These are phyloP conservation scores for Coregonus clupeaformis DNA, from an alignment of 2,113 vertebrate genomes.

Conservation along the genomic window DNA sequence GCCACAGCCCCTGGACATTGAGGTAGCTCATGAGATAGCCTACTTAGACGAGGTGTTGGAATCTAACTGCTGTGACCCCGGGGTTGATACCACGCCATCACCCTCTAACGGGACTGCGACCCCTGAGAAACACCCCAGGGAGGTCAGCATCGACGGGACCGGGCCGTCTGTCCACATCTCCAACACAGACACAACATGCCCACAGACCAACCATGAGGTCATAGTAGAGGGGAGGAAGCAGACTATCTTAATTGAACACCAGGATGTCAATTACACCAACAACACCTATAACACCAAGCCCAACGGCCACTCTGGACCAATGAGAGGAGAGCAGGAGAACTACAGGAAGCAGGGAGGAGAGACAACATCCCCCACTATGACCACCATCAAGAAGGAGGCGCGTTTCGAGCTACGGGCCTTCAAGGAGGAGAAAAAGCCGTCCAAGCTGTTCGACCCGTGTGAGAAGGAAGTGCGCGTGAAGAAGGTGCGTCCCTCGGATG, in stretches of 20 bases:
- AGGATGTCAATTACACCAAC: constrained; percentile 37
- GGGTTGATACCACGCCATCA: constrained; percentile 59
- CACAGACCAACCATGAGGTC: constrained; percentile 61
- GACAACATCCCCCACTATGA: constrained; percentile 57
- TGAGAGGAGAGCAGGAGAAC: constrained; percentile 2
- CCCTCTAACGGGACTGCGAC: constrained; percentile 83
- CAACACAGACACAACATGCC: constrained; percentile 38
- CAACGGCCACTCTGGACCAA: constrained; percentile 70
- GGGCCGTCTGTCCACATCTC: constrained; percentile 65
- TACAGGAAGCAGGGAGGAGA: constrained; percentile 59
- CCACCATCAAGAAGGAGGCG: constrained; percentile 78
- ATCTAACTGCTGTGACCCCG: constrained; percentile 78
- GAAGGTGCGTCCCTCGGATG: constrained; percentile 87
- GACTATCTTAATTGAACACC: constrained; percentile 59
- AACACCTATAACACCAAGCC: constrained; percentile 64
- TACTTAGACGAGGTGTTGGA: constrained; percentile 95
- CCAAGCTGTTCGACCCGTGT: constrained; percentile 86
- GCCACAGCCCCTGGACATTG: constrained; percentile 82
- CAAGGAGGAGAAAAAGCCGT: constrained; percentile 92
- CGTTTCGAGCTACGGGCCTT: constrained; percentile 93
- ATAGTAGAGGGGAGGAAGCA: constrained; percentile 56
- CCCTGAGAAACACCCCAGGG: constrained; percentile 60
- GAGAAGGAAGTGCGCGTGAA: constrained; percentile 80
- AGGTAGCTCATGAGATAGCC: constrained; percentile 89
- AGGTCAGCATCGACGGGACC: constrained; percentile 58